Percentiles rank a stretch among this genome's conserved stretches.
These are phyloP conservation scores for Oscheius sp. DNA, from an alignment of 2,888 invertebrate genomes.

Conservation along the genomic window DNA sequence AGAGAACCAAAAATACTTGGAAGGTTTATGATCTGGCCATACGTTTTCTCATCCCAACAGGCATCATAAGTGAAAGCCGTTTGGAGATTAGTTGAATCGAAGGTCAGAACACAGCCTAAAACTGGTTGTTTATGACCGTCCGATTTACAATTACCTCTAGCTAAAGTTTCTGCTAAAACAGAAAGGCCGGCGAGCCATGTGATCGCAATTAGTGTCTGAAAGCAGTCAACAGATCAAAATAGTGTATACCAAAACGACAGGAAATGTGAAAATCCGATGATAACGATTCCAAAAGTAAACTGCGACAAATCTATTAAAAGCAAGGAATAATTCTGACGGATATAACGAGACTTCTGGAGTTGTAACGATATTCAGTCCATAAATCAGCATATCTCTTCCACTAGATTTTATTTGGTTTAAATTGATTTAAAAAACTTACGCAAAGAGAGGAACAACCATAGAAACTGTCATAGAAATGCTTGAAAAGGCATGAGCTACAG, in stretches of 20 bases:
- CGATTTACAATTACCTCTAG: neutral
- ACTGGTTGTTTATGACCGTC: neutral
- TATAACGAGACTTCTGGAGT: constrained; percentile 13
- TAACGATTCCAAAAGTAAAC: constrained; percentile 3
- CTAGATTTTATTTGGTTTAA: neutral
- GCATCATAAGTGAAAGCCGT: neutral
- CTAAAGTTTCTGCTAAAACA: neutral
- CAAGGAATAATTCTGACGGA: constrained; percentile 13
- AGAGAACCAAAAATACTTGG: constrained; percentile 9
- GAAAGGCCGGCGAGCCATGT: constrained; percentile 6
- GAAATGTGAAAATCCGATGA: neutral
- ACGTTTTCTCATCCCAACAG: constrained; percentile 10
- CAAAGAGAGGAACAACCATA: constrained; percentile 12
- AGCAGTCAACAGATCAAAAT: neutral
- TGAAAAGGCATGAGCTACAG: neutral
- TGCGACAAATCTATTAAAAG: constrained; percentile 21
- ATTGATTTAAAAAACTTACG: neutral
- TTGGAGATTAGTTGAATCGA: constrained; percentile 12
- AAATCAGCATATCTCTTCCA: neutral
- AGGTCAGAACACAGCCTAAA: constrained; percentile 6
- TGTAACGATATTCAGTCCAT: constrained; percentile 14
- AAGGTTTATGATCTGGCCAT: constrained; percentile 18
- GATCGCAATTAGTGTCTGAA: constrained; percentile 4
- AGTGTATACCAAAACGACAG: neutral
- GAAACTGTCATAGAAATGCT: constrained; percentile 18